Conservation (phyloP, 2,888 invertebrate species). For the Acleris laterana region DNA sequence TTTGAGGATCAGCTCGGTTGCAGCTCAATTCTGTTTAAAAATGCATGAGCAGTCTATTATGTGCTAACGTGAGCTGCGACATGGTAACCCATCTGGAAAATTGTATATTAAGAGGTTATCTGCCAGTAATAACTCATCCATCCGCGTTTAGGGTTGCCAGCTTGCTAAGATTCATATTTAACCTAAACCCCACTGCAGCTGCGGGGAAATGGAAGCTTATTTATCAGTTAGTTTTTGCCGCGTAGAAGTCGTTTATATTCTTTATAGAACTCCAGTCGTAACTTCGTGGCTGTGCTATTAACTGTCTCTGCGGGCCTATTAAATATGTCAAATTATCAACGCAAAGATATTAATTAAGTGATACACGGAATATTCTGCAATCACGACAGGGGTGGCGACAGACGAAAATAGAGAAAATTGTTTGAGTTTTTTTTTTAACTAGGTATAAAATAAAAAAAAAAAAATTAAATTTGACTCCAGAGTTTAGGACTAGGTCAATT, state of each 20-base stretch:
- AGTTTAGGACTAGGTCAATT: too few relatives aligned
- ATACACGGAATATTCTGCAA: constrained; percentile 12
- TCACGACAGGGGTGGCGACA: constrained; percentile 10
- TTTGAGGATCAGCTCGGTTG: constrained; percentile 1
- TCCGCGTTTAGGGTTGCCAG: constrained; percentile 8
- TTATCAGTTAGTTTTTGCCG: too few relatives aligned
- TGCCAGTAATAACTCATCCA: constrained; percentile 17
- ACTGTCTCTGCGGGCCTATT: too few relatives aligned
- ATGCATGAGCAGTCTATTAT: background rate
- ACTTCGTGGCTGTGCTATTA: too few relatives aligned
- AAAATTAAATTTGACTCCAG: too few relatives aligned
- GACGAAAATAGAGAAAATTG: background rate
- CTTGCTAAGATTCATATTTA: too few relatives aligned
- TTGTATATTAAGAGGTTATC: constrained; percentile 17
- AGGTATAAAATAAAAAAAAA: too few relatives aligned
- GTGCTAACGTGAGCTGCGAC: background rate
- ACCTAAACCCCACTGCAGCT: too few relatives aligned
- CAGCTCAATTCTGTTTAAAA: constrained; percentile 5
- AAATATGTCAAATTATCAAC: constrained; percentile 16
- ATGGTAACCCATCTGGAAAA: constrained; percentile 4
- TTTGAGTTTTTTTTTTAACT: too few relatives aligned
- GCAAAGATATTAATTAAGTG: constrained; percentile 15
- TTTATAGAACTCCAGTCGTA: too few relatives aligned
- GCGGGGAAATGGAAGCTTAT: too few relatives aligned
- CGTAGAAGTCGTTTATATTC: too few relatives aligned